Conservation (phyloP, 2,113 vertebrate species). For the Hypocryptadius cinnamomeus region DNA sequence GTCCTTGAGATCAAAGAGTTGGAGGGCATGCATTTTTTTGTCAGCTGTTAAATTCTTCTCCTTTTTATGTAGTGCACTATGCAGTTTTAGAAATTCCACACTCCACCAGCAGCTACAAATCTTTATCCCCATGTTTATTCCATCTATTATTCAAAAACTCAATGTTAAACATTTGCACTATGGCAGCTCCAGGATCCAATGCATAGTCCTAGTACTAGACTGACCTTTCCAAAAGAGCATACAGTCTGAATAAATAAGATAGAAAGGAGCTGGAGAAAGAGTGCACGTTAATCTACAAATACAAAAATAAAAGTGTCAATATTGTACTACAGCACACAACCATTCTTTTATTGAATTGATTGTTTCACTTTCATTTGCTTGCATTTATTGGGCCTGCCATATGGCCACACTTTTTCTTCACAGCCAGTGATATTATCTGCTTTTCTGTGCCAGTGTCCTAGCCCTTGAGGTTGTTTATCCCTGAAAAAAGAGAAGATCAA, state of each 20-base stretch:
- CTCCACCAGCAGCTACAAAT: neutral
- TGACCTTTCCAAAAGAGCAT: neutral
- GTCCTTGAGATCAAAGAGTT: neutral
- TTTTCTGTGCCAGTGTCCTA: conserved; percentile 42
- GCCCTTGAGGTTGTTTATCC: conserved; percentile 56
- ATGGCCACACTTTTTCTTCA: conserved; percentile 13
- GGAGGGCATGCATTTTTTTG: neutral
- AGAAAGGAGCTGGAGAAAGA: neutral
- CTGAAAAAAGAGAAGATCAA: conserved; percentile 47
- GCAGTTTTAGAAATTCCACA: neutral
- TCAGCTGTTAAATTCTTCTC: neutral
- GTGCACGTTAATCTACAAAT: neutral
- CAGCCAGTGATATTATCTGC: conserved; percentile 15
- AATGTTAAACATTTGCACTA: neutral
- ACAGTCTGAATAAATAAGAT: conserved; percentile 28
- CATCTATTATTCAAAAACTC: neutral
- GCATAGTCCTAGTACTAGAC: neutral
- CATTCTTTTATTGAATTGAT: neutral
- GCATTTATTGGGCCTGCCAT: conserved; percentile 25
- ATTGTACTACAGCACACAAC: neutral
- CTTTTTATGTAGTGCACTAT: neutral
- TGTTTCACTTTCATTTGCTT: conserved; percentile 12
- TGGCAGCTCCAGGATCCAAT: neutral
- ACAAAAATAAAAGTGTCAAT: neutral
- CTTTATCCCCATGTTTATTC: neutral